A percentile compares a stretch with the other conserved stretches of the same genome.
These are phyloP conservation scores for Campopleginae sp. DNA, from an alignment of 2,888 invertebrate species.

Conservation along the genomic window DNA sequence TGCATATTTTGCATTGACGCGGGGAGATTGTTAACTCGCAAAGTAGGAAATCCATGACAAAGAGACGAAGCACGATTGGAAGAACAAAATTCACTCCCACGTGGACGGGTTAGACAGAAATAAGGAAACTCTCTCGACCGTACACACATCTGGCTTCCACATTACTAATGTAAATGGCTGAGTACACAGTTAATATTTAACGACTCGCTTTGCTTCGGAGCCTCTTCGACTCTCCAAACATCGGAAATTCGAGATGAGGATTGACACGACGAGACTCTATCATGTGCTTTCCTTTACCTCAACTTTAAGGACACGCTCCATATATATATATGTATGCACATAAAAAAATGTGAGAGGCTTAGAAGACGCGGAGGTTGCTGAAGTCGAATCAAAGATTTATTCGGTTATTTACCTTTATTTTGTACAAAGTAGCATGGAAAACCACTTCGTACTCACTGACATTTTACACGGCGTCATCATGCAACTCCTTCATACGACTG, in stretches of 20 bases:
- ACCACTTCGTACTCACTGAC: background rate
- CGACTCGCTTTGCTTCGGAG: constrained; percentile 71
- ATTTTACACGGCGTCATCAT: background rate
- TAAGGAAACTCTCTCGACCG: constrained; percentile 28
- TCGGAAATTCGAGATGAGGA: constrained; percentile 71
- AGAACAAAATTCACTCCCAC: constrained; percentile 55
- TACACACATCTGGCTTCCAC: constrained; percentile 59
- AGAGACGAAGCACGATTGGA: constrained; percentile 5
- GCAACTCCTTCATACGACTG: background rate
- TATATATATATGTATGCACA: background rate
- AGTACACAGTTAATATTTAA: constrained; percentile 79
- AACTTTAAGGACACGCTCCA: constrained; percentile 69
- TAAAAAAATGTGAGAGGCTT: background rate
- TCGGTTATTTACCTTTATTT: constrained; percentile 3
- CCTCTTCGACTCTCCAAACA: constrained; percentile 73
- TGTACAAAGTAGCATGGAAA: background rate
- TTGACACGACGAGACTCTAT: constrained; percentile 44
- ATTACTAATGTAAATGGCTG: constrained; percentile 78
- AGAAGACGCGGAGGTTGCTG: background rate
- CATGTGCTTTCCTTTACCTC: constrained; percentile 21
- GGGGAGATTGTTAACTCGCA: background rate
- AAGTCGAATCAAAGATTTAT: constrained; percentile 9
- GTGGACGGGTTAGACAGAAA: constrained; percentile 28
- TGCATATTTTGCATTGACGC: background rate
- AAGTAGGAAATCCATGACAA: background rate